Percentiles rank a stretch among this genome's conserved stretches.
Conservation (phyloP, 2,113 vertebrate genomes). For the Rhynchopsitta pachyrhyncha region DNA sequence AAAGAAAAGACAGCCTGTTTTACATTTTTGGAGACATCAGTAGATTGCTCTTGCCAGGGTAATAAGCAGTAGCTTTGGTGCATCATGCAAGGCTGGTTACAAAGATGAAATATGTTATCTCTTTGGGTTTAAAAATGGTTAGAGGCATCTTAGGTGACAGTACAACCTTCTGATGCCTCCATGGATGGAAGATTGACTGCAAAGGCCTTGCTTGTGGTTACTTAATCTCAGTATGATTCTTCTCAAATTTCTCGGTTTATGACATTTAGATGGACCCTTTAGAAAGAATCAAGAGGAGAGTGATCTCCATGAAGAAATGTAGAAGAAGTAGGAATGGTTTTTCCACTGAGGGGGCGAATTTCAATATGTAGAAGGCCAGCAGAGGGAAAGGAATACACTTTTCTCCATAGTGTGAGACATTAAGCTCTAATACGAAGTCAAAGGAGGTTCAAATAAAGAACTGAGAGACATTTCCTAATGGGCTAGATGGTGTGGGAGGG, state of each 20-base stretch:
- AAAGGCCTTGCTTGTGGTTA: background rate
- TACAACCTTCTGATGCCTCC: background rate
- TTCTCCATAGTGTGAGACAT: background rate
- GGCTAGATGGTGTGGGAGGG: background rate
- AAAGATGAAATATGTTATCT: background rate
- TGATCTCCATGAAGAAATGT: background rate
- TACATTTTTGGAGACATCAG: conserved; percentile 16
- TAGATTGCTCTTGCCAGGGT: background rate
- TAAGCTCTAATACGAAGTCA: background rate
- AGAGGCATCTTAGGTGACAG: background rate
- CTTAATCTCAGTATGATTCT: background rate
- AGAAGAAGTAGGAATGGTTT: background rate
- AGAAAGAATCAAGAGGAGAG: background rate
- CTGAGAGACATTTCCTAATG: background rate
- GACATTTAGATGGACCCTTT: background rate
- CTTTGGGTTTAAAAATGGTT: background rate
- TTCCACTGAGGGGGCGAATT: background rate
- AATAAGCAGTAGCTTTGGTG: conserved; percentile 22
- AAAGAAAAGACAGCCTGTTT: background rate
- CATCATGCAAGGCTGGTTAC: conserved; percentile 13
- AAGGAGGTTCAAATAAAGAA: background rate
- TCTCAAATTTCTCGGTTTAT: background rate
- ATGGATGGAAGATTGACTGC: background rate
- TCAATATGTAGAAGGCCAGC: background rate
- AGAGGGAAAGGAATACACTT: rapidly evolving